phyloP scores from a whole-genome alignment of 2,888 invertebrate genomes.

The Craniophora ligustri region DNA sequence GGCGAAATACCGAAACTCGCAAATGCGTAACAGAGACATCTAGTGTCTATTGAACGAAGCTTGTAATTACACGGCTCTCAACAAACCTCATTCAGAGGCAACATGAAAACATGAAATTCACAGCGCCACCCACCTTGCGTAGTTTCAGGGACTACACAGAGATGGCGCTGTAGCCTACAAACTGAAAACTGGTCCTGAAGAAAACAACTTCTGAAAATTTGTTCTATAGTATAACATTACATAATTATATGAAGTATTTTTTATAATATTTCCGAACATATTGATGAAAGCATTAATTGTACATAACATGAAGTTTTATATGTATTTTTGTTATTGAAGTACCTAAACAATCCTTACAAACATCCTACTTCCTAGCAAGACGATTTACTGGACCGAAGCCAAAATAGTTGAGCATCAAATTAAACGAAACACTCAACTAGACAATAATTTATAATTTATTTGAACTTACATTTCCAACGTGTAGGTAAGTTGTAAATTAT shows the following conservation, averaged over 20 bases:
- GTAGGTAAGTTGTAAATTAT: constrained; percentile 20
- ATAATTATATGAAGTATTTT: too few relatives aligned
- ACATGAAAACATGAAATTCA: constrained; percentile 45
- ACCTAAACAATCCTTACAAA: too few relatives aligned
- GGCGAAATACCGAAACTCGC: not conserved
- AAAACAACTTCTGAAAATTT: too few relatives aligned
- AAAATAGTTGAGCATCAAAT: constrained; percentile 25
- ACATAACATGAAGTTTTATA: too few relatives aligned
- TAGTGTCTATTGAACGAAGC: constrained; percentile 23
- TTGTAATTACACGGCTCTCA: constrained; percentile 18
- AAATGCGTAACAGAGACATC: constrained; percentile 35
- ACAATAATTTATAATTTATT: constrained; percentile 22
- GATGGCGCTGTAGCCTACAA: constrained; percentile 45
- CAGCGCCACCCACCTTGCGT: constrained; percentile 26
- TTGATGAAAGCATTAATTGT: too few relatives aligned
- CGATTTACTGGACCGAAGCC: constrained; percentile 13
- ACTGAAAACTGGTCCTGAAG: not conserved
- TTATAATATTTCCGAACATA: too few relatives aligned
- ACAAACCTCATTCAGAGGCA: constrained; percentile 17
- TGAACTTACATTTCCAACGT: constrained; percentile 1
- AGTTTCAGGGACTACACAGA: constrained; percentile 32
- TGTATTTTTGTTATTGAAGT: too few relatives aligned
- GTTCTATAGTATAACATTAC: too few relatives aligned
- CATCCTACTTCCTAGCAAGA: too few relatives aligned
- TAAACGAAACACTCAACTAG: constrained; percentile 12